A percentile compares a stretch with the other conserved stretches of the same genome.
Conservation (phyloP, 2,888 invertebrate species). For the Zhuqinia jingwanae region DNA sequence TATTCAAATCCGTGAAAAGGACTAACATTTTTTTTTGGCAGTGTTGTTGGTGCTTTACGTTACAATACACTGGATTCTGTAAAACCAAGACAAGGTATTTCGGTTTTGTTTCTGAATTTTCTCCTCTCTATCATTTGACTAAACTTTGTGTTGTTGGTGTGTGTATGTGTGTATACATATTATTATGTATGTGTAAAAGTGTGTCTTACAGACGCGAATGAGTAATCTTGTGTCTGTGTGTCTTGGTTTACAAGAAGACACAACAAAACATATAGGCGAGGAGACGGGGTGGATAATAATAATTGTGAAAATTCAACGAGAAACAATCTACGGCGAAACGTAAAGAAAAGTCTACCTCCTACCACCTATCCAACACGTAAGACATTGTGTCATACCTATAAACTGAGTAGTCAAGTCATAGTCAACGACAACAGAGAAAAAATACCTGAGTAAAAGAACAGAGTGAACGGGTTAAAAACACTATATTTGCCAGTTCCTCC, state of each 20-base stretch:
- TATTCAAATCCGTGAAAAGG: background rate
- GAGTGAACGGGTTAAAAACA: background rate
- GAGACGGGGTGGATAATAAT: conserved; percentile 2
- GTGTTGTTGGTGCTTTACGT: too few species aligned
- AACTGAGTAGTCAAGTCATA: background rate
- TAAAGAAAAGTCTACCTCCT: background rate
- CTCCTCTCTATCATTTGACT: too few species aligned
- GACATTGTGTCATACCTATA: conserved; percentile 50
- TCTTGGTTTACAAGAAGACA: background rate
- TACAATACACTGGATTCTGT: background rate
- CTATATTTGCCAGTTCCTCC: background rate
- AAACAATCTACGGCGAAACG: background rate
- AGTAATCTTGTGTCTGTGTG: background rate
- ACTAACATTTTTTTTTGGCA: conserved; percentile 5
- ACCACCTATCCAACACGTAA: conserved; percentile 39
- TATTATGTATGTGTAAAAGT: too few species aligned
- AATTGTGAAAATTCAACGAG: background rate
- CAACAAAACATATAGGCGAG: background rate
- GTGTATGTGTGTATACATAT: too few species aligned
- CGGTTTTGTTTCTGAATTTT: background rate
- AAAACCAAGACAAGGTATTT: background rate
- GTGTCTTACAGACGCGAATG: too few species aligned
- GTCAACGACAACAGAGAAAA: background rate
- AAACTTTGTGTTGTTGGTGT: too few species aligned
- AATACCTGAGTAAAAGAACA: background rate